These are phyloP conservation scores for Abscondita cerata DNA, from an alignment of 2,888 invertebrate species.

Conservation along the genomic window DNA sequence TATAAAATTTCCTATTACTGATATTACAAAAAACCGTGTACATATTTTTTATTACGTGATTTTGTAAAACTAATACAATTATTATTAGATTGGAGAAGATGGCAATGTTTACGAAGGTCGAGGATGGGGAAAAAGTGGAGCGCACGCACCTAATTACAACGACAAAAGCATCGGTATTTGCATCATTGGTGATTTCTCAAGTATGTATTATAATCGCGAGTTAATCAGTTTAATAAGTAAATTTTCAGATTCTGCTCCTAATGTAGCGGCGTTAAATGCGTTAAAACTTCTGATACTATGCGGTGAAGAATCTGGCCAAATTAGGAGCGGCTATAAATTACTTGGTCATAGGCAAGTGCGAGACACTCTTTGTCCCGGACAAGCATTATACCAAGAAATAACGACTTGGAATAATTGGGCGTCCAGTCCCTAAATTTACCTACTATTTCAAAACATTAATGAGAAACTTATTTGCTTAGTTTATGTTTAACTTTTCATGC, in stretches of 20 bases:
- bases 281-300: constrained; percentile 44
- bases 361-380: constrained; percentile 61
- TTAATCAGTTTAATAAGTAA: neutral
- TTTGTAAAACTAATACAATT: neutral
- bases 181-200: constrained; percentile 63
- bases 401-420: constrained; percentile 58
- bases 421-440: constrained; percentile 19
- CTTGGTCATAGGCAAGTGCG: constrained; percentile 60
- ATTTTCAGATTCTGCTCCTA: neutral
- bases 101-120: constrained; percentile 68
- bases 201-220: constrained; percentile 42
- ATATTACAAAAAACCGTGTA: too few species aligned
- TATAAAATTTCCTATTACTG: too few species aligned
- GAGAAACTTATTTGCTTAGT: too few species aligned
- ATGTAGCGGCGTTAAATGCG: constrained; percentile 1
- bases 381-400: constrained; percentile 59
- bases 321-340: constrained; percentile 57
- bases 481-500: too few species aligned
- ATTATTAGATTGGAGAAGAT: constrained; percentile 63
- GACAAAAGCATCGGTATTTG: constrained; percentile 65
- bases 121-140: constrained; percentile 66
- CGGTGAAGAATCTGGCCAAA: constrained; percentile 56
- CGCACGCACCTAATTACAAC: constrained; percentile 67
- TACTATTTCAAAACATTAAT: neutral
- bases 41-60: too few species aligned